Conservation (phyloP, 2,888 invertebrate species). For the Ceriagrion tenellum region DNA sequence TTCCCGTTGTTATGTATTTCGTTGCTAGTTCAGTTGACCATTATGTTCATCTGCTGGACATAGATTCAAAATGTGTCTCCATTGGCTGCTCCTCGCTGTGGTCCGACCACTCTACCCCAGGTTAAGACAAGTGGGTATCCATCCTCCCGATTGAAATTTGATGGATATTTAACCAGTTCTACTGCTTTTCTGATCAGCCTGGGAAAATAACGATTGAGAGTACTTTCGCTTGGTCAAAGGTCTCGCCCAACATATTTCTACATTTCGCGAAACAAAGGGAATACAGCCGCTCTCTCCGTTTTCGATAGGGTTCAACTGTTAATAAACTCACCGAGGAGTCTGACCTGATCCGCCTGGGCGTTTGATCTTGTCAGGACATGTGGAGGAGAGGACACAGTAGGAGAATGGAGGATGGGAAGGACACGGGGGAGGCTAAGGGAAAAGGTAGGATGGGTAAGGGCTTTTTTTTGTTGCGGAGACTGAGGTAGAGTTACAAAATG, state of each 20-base stretch:
- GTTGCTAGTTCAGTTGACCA: too few relatives aligned
- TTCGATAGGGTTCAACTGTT: not conserved
- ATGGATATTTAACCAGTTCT: too few relatives aligned
- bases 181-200: too few relatives aligned
- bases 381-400: not conserved
- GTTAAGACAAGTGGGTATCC: too few relatives aligned
- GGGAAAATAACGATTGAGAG: too few relatives aligned
- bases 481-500: not conserved
- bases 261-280: not conserved
- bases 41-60: too few relatives aligned
- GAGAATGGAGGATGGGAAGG: not conserved
- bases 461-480: not conserved
- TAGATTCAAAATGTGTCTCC: too few relatives aligned
- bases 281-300: not conserved
- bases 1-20: too few relatives aligned
- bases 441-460: not conserved
- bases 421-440: not conserved
- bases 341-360: not conserved
- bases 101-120: too few relatives aligned
- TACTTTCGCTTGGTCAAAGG: too few relatives aligned
- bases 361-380: not conserved
- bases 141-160: too few relatives aligned
- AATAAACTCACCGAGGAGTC: not conserved
- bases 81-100: too few relatives aligned
- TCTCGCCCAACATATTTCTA: not conserved